These are phyloP conservation scores for Oscarella lobularis DNA, from an alignment of 37 sponge, comb jelly and placozoan genomes.

Conservation along the genomic window DNA sequence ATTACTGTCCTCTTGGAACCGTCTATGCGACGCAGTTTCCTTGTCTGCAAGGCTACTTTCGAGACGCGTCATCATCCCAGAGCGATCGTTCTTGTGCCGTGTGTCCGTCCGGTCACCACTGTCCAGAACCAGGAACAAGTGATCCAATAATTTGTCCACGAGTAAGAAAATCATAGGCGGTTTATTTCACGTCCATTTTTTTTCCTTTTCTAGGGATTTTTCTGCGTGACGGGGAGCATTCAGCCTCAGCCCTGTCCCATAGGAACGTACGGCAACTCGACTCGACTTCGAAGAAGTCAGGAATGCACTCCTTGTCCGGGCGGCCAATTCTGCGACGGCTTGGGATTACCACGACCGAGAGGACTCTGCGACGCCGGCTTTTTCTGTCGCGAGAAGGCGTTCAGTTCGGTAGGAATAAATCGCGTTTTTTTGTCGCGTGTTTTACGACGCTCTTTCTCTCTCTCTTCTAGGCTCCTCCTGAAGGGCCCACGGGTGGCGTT, in stretches of 20 bases:
- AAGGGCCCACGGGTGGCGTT: conserved; percentile 19
- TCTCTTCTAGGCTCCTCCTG: conserved; percentile 12
- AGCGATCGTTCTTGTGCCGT: conserved; percentile 6
- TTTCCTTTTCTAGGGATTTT: conserved; percentile 4
- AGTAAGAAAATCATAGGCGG: neutral
- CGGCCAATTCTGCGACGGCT: conserved; percentile 12
- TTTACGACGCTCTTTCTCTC: neutral
- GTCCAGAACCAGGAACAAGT: neutral
- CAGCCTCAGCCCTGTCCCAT: conserved; percentile 8
- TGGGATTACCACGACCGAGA: conserved; percentile 2
- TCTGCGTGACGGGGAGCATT: conserved; percentile 6
- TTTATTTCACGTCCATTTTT: neutral
- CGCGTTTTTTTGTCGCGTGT: neutral
- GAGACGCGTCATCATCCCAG: neutral
- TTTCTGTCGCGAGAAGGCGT: conserved; percentile 11
- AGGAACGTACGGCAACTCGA: conserved; percentile 8
- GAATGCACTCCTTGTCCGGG: conserved; percentile 16
- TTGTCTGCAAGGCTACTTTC: conserved; percentile 8
- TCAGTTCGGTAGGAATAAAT: conserved; percentile 5
- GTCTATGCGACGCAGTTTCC: conserved; percentile 11
- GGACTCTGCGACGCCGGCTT: conserved; percentile 16
- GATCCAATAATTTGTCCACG: neutral
- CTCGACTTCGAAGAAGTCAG: neutral
- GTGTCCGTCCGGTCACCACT: conserved; percentile 11
- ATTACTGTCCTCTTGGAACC: conserved; percentile 13